These are phyloP conservation scores for Tragelaphus imberbis DNA, from an alignment of 2,113 vertebrate species.

Conservation along the genomic window DNA sequence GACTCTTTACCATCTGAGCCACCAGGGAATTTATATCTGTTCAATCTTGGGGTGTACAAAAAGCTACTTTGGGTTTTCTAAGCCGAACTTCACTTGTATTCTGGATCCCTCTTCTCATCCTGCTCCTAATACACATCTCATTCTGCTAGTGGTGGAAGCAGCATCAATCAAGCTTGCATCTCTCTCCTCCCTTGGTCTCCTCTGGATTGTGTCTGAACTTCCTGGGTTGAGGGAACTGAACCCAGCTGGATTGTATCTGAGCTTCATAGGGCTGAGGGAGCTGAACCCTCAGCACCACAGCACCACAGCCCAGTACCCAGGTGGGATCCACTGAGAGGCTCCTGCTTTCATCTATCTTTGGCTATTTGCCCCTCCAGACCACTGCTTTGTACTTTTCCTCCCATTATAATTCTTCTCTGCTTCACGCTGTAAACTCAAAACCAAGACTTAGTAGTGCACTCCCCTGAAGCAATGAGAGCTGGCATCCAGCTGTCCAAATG, in stretches of 20 bases:
- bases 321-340: not conserved
- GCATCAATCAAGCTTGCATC: not conserved
- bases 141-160: not conserved
- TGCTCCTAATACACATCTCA: not conserved
- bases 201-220: not conserved
- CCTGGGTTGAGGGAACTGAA: not conserved
- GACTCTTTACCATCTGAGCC: not conserved
- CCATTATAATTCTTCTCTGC: not conserved
- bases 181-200: not conserved
- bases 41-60: not conserved
- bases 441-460: not conserved
- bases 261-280: not conserved
- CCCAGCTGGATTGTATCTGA: not conserved
- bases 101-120: not conserved
- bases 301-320: not conserved
- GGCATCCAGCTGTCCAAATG: not conserved
- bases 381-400: not conserved
- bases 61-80: not conserved
- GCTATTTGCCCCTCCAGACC: not conserved
- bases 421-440: not conserved
- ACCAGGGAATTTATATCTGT: not conserved
- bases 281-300: not conserved
- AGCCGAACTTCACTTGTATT: not conserved
- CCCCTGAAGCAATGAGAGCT: not conserved
- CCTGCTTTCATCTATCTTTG: not conserved